Evolutionary conservation across 2,797 vertebrate species (phyloP).

Genomic region (Anas georgica): DNA sequence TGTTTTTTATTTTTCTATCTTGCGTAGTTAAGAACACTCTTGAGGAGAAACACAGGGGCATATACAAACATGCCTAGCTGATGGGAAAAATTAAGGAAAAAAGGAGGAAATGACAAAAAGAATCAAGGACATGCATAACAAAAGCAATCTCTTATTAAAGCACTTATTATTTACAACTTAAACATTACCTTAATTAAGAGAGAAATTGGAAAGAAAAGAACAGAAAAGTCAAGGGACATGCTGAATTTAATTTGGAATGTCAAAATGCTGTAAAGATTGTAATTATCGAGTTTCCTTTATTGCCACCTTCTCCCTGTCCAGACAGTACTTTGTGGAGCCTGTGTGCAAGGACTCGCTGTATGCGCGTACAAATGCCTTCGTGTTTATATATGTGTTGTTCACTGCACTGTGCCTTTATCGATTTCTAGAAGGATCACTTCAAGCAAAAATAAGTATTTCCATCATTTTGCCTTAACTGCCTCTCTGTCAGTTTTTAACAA

Average conservation of each 20-base stretch:
- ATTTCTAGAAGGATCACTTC: constrained; percentile 30
- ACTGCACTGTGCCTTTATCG: neutral
- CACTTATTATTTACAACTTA: neutral
- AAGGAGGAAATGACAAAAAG: neutral
- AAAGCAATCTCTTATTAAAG: neutral
- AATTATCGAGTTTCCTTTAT: neutral
- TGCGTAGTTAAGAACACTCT: neutral
- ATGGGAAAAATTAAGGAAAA: neutral
- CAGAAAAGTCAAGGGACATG: neutral
- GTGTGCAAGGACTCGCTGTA: neutral
- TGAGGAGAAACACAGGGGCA: neutral
- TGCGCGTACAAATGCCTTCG: accelerated
- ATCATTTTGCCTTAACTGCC: neutral
- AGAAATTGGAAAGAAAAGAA: neutral
- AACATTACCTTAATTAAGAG: neutral
- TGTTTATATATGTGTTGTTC: neutral
- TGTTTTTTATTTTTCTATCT: neutral
- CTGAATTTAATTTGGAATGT: neutral
- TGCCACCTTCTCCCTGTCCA: neutral
- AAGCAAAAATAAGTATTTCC: constrained; percentile 25
- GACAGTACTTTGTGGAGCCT: neutral
- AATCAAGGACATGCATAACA: neutral
- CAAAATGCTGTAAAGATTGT: neutral
- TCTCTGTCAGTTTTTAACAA: constrained; percentile 47
- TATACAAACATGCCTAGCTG: neutral